Percentiles rank a stretch among this genome's conserved stretches.
These are phyloP conservation scores for Exephanes ischioxanthus DNA, from an alignment of 2,888 invertebrate genomes.

Conservation along the genomic window DNA sequence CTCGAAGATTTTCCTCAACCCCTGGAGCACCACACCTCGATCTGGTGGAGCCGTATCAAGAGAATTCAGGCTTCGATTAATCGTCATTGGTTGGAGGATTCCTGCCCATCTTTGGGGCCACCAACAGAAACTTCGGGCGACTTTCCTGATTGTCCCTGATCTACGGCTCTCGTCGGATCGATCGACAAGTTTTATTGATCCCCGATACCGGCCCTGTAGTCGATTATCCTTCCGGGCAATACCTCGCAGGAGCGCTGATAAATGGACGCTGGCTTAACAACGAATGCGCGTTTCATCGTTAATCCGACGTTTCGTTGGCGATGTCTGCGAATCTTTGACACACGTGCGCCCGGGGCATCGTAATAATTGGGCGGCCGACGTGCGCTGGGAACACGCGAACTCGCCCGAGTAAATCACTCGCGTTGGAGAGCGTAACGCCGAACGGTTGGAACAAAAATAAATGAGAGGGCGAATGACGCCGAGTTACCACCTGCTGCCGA, in stretches of 20 bases:
- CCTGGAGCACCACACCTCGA: background rate
- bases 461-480: background rate
- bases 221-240: background rate
- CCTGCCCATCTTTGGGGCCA: too few species aligned
- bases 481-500: slow-evolving; percentile 14
- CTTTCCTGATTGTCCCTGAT: background rate
- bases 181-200: background rate
- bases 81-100: background rate
- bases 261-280: background rate
- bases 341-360: slow-evolving; percentile 52
- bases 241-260: background rate
- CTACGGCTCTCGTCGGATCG: background rate
- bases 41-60: too few species aligned
- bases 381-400: slow-evolving; percentile 33
- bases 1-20: background rate
- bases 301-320: slow-evolving; percentile 6
- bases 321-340: slow-evolving; percentile 40
- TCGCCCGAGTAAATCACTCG: slow-evolving; percentile 51
- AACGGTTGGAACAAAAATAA: slow-evolving; percentile 24
- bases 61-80: background rate
- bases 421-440: slow-evolving; percentile 36
- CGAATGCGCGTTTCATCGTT: slow-evolving; percentile 3
- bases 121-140: background rate
- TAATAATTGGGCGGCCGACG: slow-evolving; percentile 51
- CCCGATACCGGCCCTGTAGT: background rate